phyloP scores from a whole-genome alignment of 1,140 invertebrate genomes.

The Drosophila auraria region DNA sequence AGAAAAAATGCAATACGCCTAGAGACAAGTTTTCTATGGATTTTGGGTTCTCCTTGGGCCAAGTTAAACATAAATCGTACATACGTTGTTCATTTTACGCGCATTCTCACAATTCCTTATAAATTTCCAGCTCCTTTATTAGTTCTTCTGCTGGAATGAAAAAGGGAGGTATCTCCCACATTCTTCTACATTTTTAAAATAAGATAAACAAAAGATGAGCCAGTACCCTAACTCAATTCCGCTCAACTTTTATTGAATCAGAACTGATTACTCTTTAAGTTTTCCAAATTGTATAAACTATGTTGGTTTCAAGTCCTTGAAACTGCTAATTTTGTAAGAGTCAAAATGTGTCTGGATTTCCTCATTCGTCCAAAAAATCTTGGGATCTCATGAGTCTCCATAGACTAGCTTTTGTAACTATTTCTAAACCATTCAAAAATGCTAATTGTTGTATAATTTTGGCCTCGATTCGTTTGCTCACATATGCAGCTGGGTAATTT shows the following conservation, averaged over 20 bases:
- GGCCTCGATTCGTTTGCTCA: constrained; percentile 5
- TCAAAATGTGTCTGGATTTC: too few relatives aligned
- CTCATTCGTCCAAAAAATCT: too few relatives aligned
- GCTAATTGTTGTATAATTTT: constrained; percentile 9
- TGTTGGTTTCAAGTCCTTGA: constrained; percentile 2
- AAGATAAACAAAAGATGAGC: too few relatives aligned
- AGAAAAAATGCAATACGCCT: constrained; percentile 52
- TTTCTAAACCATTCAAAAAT: background rate
- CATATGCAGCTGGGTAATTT: background rate
- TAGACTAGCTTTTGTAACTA: background rate
- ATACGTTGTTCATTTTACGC: constrained; percentile 26
- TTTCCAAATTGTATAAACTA: background rate
- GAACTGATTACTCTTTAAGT: too few relatives aligned
- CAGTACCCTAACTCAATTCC: too few relatives aligned
- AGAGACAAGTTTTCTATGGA: constrained; percentile 43
- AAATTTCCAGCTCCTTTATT: background rate
- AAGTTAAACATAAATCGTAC: constrained; percentile 14
- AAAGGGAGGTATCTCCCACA: too few relatives aligned
- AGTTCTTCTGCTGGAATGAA: too few relatives aligned
- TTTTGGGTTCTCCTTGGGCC: constrained; percentile 33
- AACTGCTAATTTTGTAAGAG: background rate
- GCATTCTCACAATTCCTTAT: constrained; percentile 16
- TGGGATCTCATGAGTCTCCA: background rate
- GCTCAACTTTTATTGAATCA: too few relatives aligned
- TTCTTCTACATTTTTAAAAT: too few relatives aligned